These are phyloP conservation scores for Pseudanteris insignis DNA, from an alignment of 2,888 invertebrate species.

Conservation along the genomic window DNA sequence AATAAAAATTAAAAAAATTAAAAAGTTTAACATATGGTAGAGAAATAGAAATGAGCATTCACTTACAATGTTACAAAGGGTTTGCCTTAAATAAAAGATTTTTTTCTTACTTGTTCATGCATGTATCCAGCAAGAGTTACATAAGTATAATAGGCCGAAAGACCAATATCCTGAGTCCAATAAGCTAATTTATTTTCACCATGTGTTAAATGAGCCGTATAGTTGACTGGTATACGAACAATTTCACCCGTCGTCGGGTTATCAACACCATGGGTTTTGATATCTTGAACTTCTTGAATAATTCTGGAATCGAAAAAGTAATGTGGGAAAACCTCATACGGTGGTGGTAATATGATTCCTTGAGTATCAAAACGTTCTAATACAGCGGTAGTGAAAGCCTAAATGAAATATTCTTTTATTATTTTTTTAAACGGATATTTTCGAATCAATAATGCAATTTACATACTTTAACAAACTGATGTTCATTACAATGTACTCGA, in stretches of 20 bases:
- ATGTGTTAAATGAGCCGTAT: constrained; percentile 67
- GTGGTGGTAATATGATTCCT: constrained; percentile 74
- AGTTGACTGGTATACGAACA: constrained; percentile 72
- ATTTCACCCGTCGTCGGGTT: constrained; percentile 56
- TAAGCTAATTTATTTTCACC: constrained; percentile 73
- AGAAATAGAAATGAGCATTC: too few relatives aligned
- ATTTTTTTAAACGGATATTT: too few relatives aligned
- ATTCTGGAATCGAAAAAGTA: constrained; percentile 76
- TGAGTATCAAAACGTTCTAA: constrained; percentile 73
- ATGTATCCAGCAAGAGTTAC: constrained; percentile 70
- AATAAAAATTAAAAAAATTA: too few relatives aligned
- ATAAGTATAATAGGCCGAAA: constrained; percentile 74
- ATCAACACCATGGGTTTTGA: constrained; percentile 48
- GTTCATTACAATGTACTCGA: constrained; percentile 75
- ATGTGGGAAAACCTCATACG: constrained; percentile 79
- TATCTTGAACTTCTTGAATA: constrained; percentile 72
- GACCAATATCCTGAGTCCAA: constrained; percentile 77
- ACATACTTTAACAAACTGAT: constrained; percentile 69
- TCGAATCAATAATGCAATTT: too few relatives aligned
- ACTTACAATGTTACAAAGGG: too few relatives aligned
- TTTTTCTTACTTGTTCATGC: constrained; percentile 50
- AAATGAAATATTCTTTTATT: constrained; percentile 48
- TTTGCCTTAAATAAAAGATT: too few relatives aligned
- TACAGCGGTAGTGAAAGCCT: constrained; percentile 73
- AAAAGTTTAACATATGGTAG: too few relatives aligned